Percentiles rank a stretch among this genome's conserved stretches.
Conservation (phyloP, 2,888 invertebrate species). For the Nebria salina region DNA sequence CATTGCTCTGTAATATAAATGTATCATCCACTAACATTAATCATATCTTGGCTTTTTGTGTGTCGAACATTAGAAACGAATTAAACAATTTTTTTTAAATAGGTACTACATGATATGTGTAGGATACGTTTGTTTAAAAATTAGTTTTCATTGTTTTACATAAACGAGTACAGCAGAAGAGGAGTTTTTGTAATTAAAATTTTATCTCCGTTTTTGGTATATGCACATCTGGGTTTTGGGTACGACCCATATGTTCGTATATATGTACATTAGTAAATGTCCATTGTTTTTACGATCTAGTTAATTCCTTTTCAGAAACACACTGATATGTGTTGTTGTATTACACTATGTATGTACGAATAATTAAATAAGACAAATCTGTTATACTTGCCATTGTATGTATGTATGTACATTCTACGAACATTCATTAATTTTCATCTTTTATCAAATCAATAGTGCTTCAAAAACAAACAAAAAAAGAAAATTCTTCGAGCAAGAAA, state of each 20-base stretch:
- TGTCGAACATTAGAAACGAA: too few relatives aligned
- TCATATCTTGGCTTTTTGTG: too few relatives aligned
- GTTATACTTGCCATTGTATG: not conserved
- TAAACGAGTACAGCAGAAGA: not conserved
- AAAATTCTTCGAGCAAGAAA: too few relatives aligned
- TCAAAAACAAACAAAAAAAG: too few relatives aligned
- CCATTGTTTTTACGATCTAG: conserved; percentile 7
- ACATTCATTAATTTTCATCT: too few relatives aligned
- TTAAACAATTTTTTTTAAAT: too few relatives aligned
- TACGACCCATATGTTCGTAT: not conserved
- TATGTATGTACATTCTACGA: too few relatives aligned
- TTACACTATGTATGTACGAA: not conserved
- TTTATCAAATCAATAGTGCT: too few relatives aligned
- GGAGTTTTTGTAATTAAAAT: conserved; percentile 19
- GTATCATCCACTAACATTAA: not conserved
- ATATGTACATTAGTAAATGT: conserved; percentile 2
- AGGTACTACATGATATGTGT: too few relatives aligned
- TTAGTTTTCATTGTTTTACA: not conserved
- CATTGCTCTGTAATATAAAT: not conserved
- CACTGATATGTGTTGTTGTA: not conserved
- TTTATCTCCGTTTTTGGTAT: conserved; percentile 7
- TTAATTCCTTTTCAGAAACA: not conserved
- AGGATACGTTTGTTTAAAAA: too few relatives aligned
- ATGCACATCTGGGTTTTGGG: conserved; percentile 6
- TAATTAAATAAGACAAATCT: not conserved